These are phyloP conservation scores for Orthosia gothica DNA, from an alignment of 2,888 invertebrate species.

Conservation along the genomic window DNA sequence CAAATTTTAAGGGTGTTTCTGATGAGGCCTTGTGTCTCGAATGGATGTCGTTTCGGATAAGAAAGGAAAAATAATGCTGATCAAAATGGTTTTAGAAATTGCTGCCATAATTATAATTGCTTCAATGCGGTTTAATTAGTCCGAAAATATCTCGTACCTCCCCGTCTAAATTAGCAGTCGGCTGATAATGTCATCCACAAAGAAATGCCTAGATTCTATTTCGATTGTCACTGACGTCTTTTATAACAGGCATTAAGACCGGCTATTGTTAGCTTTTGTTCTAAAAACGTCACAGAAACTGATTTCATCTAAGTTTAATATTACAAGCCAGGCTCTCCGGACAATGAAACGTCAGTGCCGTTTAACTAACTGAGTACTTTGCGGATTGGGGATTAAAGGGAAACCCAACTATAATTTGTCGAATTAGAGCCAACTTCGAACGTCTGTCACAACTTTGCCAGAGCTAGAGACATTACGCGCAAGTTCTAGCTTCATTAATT, in stretches of 20 bases:
- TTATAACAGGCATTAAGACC: slow-evolving; percentile 32
- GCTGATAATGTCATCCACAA: slow-evolving; percentile 36
- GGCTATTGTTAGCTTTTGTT: slow-evolving; percentile 55
- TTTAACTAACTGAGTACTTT: slow-evolving; percentile 39
- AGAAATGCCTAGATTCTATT: slow-evolving; percentile 52
- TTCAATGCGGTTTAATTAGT: slow-evolving; percentile 4
- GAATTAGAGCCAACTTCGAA: slow-evolving; percentile 43
- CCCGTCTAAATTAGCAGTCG: slow-evolving; percentile 23
- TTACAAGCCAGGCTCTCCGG: slow-evolving; percentile 37
- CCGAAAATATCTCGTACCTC: slow-evolving; percentile 8
- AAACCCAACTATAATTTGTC: slow-evolving; percentile 38
- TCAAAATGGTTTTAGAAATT: slow-evolving; percentile 2
- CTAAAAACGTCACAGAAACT: slow-evolving; percentile 47
- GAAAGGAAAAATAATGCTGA: background rate
- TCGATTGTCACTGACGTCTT: slow-evolving; percentile 37
- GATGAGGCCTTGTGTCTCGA: slow-evolving; percentile 15
- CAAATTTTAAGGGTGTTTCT: slow-evolving; percentile 20
- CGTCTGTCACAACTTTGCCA: slow-evolving; percentile 41
- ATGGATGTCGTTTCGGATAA: slow-evolving; percentile 5
- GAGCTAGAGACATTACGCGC: slow-evolving; percentile 33
- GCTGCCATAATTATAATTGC: background rate
- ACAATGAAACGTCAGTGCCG: slow-evolving; percentile 54
- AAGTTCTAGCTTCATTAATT: slow-evolving; percentile 45
- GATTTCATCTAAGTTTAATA: slow-evolving; percentile 48
- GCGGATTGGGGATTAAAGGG: slow-evolving; percentile 33